phyloP scores from a whole-genome alignment of 2,113 vertebrate species.

The Syngnathus typhle region DNA sequence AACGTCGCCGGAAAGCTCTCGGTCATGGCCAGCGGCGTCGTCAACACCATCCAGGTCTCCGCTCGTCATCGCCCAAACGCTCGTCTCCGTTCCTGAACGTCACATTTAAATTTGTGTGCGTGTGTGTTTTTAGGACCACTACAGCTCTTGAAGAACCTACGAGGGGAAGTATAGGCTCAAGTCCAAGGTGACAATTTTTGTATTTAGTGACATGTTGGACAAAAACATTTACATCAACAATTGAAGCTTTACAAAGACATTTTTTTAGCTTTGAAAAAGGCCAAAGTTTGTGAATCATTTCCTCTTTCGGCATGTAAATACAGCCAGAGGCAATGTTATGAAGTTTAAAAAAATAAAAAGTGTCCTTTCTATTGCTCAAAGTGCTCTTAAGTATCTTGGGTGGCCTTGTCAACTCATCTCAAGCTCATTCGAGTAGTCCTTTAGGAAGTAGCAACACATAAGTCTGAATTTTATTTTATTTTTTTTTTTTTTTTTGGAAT shows the following conservation, averaged over 20 bases:
- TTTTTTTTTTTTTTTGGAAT: no score
- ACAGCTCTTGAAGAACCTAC: constrained; percentile 57
- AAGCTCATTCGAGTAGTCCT: background rate
- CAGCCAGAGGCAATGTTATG: background rate
- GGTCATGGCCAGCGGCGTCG: constrained; percentile 90
- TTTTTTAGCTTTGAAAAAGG: background rate
- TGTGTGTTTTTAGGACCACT: constrained; percentile 64
- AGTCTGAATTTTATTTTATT: background rate
- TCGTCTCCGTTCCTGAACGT: background rate
- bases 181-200: background rate
- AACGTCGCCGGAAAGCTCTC: constrained; percentile 91
- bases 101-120: background rate
- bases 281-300: background rate
- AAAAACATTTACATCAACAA: background rate
- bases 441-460: background rate
- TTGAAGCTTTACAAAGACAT: background rate
- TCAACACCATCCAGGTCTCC: constrained; percentile 89
- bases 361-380: constrained; percentile 50
- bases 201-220: background rate
- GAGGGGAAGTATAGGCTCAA: background rate
- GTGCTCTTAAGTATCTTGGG: constrained; percentile 51
- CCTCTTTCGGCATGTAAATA: background rate
- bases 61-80: background rate
- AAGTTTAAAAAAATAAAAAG: constrained; percentile 27
- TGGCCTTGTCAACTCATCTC: background rate